Percentiles rank a stretch among this genome's conserved stretches.
phyloP scores from a whole-genome alignment of 2,888 invertebrate genomes.

The Conistra vaccinii region DNA sequence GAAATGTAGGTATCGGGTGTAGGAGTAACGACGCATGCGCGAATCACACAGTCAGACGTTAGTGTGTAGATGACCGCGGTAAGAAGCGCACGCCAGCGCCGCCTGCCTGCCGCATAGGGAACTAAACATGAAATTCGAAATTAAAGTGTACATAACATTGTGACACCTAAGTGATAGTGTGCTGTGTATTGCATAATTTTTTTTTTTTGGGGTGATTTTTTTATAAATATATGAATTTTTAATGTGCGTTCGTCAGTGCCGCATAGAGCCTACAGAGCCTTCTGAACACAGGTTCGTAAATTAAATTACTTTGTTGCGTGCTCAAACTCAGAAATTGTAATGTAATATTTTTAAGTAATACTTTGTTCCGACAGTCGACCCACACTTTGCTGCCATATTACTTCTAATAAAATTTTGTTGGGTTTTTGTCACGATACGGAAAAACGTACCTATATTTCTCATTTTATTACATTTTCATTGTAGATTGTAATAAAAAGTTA shows the following conservation, averaged over 20 bases:
- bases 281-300: conserved; percentile 81
- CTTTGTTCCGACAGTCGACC: conserved; percentile 35
- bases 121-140: conserved; percentile 83
- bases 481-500: conserved; percentile 44
- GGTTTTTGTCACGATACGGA: conserved; percentile 49
- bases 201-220: conserved; percentile 68
- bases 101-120: conserved; percentile 69
- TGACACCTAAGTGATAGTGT: conserved; percentile 59
- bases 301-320: conserved; percentile 86
- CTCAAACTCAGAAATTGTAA: conserved; percentile 72
- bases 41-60: conserved; percentile 69
- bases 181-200: conserved; percentile 55
- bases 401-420: conserved; percentile 49
- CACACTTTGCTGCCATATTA: conserved; percentile 53
- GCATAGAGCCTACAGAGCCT: conserved; percentile 66
- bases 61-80: conserved; percentile 78
- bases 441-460: conserved; percentile 23
- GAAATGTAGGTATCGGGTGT: conserved; percentile 78
- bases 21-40: conserved; percentile 82
- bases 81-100: conserved; percentile 77
- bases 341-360: conserved; percentile 72
- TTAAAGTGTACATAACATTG: conserved; percentile 73
- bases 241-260: conserved; percentile 73
- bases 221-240: conserved; percentile 76
- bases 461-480: conserved; percentile 44